These are phyloP conservation scores for Anguilla rostrata DNA, from an alignment of 2,113 vertebrate species.

Conservation along the genomic window DNA sequence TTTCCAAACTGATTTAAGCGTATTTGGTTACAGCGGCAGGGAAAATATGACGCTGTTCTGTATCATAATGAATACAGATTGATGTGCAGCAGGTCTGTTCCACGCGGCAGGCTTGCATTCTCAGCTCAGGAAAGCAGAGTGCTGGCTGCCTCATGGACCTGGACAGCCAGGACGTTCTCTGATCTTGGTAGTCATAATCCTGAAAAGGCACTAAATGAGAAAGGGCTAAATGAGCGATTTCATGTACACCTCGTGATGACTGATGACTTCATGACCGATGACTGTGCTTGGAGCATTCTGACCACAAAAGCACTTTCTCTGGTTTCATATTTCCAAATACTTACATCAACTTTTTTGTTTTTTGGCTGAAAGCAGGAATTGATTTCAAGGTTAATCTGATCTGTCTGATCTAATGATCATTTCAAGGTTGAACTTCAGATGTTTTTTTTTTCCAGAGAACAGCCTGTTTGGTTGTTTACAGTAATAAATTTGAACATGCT, in stretches of 20 bases:
- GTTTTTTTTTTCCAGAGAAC: no score
- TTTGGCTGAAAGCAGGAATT: not conserved
- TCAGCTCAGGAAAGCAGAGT: not conserved
- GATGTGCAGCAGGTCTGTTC: not conserved
- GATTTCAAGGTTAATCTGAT: not conserved
- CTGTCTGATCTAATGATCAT: not conserved
- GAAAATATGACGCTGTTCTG: not conserved
- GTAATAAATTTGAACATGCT: not conserved
- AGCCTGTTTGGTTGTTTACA: not conserved
- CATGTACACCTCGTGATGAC: not conserved
- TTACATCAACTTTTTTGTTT: not conserved
- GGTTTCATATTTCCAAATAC: not conserved
- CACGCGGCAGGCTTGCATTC: not conserved
- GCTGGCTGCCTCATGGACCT: not conserved
- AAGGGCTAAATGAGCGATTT: not conserved
- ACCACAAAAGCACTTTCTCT: not conserved
- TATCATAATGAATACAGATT: not conserved
- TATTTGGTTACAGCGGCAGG: conserved; percentile 7
- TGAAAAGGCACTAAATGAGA: not conserved
- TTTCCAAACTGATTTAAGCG: not conserved
- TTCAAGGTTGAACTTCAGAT: not conserved
- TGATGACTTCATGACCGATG: not conserved
- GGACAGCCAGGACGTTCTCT: not conserved
- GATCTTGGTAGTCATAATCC: not conserved
- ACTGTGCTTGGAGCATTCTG: not conserved